phyloP scores from a whole-genome alignment of 2,113 vertebrate genomes.

The Acanthisitta chloris region DNA sequence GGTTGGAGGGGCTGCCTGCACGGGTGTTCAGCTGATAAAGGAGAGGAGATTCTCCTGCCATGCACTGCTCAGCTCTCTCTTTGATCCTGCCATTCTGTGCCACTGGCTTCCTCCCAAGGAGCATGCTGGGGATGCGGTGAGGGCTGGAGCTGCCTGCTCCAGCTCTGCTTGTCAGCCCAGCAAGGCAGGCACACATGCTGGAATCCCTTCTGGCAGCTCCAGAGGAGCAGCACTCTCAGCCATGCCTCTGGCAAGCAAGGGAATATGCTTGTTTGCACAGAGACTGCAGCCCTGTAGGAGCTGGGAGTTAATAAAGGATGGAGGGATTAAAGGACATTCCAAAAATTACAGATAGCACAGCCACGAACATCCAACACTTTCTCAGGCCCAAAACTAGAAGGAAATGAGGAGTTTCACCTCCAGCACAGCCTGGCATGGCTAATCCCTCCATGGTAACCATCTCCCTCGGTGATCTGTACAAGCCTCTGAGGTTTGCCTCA shows the following conservation, averaged over 20 bases:
- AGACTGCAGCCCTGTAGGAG: background rate
- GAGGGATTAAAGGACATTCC: background rate
- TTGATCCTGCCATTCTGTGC: background rate
- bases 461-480: background rate
- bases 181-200: background rate
- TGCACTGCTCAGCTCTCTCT: background rate
- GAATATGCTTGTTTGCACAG: background rate
- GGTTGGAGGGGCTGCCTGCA: background rate
- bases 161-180: slow-evolving; percentile 12
- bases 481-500: background rate
- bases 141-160: slow-evolving; percentile 8
- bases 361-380: background rate
- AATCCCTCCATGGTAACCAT: background rate
- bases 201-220: slow-evolving; percentile 15
- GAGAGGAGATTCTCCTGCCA: background rate
- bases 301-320: background rate
- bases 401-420: background rate
- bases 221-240: background rate
- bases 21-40: background rate
- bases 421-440: background rate
- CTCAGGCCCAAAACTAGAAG: background rate
- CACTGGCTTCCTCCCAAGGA: slow-evolving; percentile 7
- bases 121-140: background rate
- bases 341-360: background rate
- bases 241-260: background rate